phyloP scores from a whole-genome alignment of 2,888 invertebrate genomes.

The Alentia gelatinosa region DNA sequence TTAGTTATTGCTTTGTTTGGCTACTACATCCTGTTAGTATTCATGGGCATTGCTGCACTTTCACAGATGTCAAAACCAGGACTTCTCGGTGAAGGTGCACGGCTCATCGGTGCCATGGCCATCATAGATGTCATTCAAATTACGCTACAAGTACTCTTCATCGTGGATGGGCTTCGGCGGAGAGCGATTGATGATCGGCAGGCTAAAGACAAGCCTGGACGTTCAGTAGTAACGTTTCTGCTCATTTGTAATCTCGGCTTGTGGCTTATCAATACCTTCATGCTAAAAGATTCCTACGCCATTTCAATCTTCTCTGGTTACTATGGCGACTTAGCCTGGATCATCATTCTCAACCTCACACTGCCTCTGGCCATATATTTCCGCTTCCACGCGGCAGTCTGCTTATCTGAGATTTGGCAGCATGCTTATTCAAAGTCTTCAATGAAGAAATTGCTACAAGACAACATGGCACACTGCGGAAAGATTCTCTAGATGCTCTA shows the following conservation, averaged over 20 bases:
- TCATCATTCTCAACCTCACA: conserved; percentile 84
- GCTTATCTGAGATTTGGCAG: conserved; percentile 79
- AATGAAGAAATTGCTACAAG: not conserved
- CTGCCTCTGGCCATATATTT: conserved; percentile 83
- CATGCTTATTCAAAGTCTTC: conserved; percentile 69
- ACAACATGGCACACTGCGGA: not conserved
- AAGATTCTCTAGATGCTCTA: not conserved
- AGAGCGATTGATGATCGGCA: conserved; percentile 57
- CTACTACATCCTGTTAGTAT: not conserved
- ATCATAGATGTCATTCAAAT: conserved; percentile 19
- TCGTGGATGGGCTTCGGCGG: conserved; percentile 75
- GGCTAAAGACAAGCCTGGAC: conserved; percentile 57
- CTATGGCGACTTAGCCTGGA: conserved; percentile 85
- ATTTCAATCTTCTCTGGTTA: conserved; percentile 84
- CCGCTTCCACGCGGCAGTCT: conserved; percentile 78
- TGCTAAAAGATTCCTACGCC: conserved; percentile 81
- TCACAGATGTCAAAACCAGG: not conserved
- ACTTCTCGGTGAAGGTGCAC: not conserved
- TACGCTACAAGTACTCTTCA: conserved; percentile 74
- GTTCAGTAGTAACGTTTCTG: conserved; percentile 82
- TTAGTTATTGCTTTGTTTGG: conserved; percentile 39
- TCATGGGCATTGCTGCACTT: not conserved
- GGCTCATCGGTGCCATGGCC: not conserved
- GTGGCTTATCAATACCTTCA: conserved; percentile 83
- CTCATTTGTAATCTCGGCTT: conserved; percentile 84